A percentile compares a stretch with the other conserved stretches of the same genome.
Conservation (phyloP, 2,888 invertebrate genomes). For the Acanthococcus lagerstroemiae region DNA sequence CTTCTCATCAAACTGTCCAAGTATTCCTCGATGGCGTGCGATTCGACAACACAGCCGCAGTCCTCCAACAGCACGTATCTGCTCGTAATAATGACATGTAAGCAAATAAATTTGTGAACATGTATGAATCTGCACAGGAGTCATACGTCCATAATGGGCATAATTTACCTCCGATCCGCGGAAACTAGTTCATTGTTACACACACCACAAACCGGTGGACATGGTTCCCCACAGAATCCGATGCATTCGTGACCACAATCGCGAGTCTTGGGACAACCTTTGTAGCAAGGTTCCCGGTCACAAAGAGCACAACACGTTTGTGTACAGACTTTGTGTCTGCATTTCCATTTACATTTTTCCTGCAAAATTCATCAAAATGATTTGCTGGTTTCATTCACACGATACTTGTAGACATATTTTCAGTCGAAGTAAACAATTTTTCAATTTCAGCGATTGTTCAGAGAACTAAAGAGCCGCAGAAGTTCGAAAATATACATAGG, state of each 20-base stretch:
- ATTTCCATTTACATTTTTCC: conserved; percentile 35
- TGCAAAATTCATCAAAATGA: conserved; percentile 34
- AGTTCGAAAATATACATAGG: too few species aligned
- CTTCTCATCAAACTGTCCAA: conserved; percentile 26
- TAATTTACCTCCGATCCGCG: conserved; percentile 38
- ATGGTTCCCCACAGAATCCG: conserved; percentile 36
- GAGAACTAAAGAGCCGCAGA: too few species aligned
- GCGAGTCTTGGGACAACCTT: conserved; percentile 28
- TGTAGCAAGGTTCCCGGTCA: conserved; percentile 32
- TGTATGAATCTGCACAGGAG: too few species aligned
- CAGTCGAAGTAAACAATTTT: too few species aligned
- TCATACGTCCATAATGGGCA: too few species aligned
- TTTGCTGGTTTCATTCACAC: neutral
- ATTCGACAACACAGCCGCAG: conserved; percentile 47
- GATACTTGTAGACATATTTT: too few species aligned
- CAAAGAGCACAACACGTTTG: conserved; percentile 34
- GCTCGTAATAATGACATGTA: too few species aligned
- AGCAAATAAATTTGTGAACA: too few species aligned
- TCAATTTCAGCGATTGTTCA: too few species aligned
- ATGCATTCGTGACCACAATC: conserved; percentile 34
- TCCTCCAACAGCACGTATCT: conserved; percentile 48
- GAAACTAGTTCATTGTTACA: conserved; percentile 47
- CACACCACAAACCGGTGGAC: conserved; percentile 45
- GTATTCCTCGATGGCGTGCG: conserved; percentile 42
- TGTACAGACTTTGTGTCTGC: conserved; percentile 33